Percentiles rank a stretch among this genome's conserved stretches.
Evolutionary conservation across 2,113 vertebrate species (phyloP).

Genomic region (Salvelinus alpinus): DNA sequence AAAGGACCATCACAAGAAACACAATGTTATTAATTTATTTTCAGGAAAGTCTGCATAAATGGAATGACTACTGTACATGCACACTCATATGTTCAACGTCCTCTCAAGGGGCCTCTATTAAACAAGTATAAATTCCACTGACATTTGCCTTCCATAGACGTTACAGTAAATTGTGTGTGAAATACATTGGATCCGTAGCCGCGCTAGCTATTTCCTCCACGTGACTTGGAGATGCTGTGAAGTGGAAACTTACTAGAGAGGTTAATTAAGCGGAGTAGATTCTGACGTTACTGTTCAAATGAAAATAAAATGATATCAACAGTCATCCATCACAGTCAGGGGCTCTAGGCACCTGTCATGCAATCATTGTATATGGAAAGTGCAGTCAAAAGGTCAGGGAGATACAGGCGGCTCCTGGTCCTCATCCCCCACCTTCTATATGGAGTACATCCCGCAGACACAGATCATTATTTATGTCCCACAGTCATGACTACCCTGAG

Average conservation of each 20-base stretch:
- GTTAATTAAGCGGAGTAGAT: constrained; percentile 72
- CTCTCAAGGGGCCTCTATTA: not conserved
- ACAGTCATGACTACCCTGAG: not conserved
- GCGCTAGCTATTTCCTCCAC: not conserved
- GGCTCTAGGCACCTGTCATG: constrained; percentile 36
- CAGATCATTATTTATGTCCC: constrained; percentile 25
- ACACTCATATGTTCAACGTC: not conserved
- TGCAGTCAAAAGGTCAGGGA: constrained; percentile 57
- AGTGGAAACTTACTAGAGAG: constrained; percentile 56
- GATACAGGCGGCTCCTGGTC: constrained; percentile 37
- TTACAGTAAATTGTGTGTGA: constrained; percentile 27
- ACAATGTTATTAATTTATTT: no score
- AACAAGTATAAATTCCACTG: constrained; percentile 15
- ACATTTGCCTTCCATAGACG: not conserved
- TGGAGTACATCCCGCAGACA: constrained; percentile 25
- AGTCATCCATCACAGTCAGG: constrained; percentile 66
- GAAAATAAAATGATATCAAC: constrained; percentile 65
- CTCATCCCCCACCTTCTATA: constrained; percentile 43
- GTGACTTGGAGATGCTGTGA: constrained; percentile 37
- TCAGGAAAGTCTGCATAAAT: not conserved
- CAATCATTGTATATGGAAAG: constrained; percentile 45
- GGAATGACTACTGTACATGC: not conserved
- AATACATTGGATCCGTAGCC: constrained; percentile 1
- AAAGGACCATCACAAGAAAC: no score
- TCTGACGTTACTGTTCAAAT: constrained; percentile 62